Evolutionary conservation across 2,888 invertebrate species (phyloP).

Genomic region (Ferrisia virgata): DNA sequence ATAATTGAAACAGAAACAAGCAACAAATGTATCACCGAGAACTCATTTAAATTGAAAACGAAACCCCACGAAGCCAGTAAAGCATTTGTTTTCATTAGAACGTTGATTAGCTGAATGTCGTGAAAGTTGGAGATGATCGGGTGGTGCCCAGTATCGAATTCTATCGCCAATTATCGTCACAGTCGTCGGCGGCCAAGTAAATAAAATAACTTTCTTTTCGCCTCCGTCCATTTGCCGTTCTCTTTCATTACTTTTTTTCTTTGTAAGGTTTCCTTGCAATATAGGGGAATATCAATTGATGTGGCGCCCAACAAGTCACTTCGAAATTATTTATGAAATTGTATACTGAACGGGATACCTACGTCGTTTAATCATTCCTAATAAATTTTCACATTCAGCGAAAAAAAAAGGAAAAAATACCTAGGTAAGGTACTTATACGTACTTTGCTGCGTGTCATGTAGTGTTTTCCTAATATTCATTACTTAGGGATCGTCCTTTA

Average conservation of each 20-base stretch:
- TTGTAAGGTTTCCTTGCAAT: constrained; percentile 38
- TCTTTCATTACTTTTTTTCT: constrained; percentile 34
- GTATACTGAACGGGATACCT: constrained; percentile 21
- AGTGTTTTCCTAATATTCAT: no score
- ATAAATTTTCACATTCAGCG: constrained; percentile 21
- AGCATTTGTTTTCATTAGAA: constrained; percentile 45
- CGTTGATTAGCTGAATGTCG: constrained; percentile 42
- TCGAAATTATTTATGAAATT: constrained; percentile 42
- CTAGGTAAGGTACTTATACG: background rate
- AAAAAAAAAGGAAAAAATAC: background rate
- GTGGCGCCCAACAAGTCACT: constrained; percentile 37
- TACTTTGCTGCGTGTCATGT: background rate
- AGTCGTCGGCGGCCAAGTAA: constrained; percentile 43
- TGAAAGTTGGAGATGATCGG: constrained; percentile 37
- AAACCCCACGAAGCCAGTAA: constrained; percentile 42
- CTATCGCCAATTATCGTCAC: constrained; percentile 44
- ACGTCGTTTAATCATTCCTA: constrained; percentile 32
- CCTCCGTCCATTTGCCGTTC: constrained; percentile 9
- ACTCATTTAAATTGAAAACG: constrained; percentile 44
- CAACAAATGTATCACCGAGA: constrained; percentile 32
- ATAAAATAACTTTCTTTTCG: constrained; percentile 41
- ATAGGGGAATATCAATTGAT: constrained; percentile 39
- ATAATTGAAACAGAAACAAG: constrained; percentile 24
- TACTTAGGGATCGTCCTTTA: no score
- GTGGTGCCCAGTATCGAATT: constrained; percentile 43